Evolutionary conservation across 2,797 vertebrate genomes (phyloP).

Genomic region (Enteromius fasciolatus): DNA sequence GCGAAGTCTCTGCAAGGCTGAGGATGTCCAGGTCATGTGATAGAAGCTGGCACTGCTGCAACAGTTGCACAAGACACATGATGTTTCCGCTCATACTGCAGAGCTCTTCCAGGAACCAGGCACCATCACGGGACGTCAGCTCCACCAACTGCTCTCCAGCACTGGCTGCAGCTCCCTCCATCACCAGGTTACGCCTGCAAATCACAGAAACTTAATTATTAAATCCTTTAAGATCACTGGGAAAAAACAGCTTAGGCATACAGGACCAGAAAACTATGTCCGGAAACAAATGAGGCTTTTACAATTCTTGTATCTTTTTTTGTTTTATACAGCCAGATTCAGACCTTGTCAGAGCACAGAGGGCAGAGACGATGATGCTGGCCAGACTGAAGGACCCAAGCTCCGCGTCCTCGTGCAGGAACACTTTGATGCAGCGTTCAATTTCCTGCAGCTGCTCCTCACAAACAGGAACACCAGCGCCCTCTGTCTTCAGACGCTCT

Average conservation of each 20-base stretch:
- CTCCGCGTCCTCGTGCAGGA: conserved; percentile 91
- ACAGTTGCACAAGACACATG: conserved; percentile 86
- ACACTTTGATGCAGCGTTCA: conserved; percentile 93
- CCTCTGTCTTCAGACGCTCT: conserved; percentile 92
- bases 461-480: conserved; percentile 84
- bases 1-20: conserved; percentile 84
- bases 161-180: conserved; percentile 94
- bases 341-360: conserved; percentile 93
- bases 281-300: background rate
- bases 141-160: conserved; percentile 95
- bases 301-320: background rate
- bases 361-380: conserved; percentile 91
- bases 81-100: conserved; percentile 97
- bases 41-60: conserved; percentile 90
- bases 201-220: background rate
- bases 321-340: background rate
- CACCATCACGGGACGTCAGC: conserved; percentile 91
- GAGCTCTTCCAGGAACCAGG: conserved; percentile 97
- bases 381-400: conserved; percentile 91
- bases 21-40: conserved; percentile 93
- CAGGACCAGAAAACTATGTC: background rate
- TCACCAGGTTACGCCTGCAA: conserved; percentile 92
- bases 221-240: background rate
- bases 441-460: conserved; percentile 98
- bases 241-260: background rate